Conservation (phyloP, 2,797 vertebrate species). For the Poecilia velifera region DNA sequence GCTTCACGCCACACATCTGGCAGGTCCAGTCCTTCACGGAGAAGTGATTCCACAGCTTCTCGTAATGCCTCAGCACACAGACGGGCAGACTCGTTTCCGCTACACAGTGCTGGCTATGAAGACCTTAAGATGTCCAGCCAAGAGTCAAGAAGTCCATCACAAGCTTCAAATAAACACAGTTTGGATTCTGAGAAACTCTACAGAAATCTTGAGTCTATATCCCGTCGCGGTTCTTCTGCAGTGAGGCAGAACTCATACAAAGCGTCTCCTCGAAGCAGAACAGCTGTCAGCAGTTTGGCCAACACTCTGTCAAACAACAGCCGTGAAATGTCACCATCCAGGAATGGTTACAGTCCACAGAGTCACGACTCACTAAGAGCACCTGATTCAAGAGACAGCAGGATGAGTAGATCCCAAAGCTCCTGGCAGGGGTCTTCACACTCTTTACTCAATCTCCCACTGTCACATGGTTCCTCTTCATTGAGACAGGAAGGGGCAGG, state of each 20-base stretch:
- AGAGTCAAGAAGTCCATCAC: conserved; percentile 64
- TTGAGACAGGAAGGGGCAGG: conserved; percentile 29
- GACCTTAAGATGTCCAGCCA: conserved; percentile 21
- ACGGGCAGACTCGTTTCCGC: conserved; percentile 46
- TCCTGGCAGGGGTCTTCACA: conserved; percentile 77
- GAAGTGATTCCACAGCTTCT: conserved; percentile 60
- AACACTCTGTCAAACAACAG: conserved; percentile 67
- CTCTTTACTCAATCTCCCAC: conserved; percentile 69
- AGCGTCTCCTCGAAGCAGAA: conserved; percentile 55
- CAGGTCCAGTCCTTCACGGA: conserved; percentile 74
- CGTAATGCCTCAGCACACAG: conserved; percentile 59
- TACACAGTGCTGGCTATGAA: conserved; percentile 49
- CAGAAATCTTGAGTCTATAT: conserved; percentile 81
- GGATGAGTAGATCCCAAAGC: conserved; percentile 69
- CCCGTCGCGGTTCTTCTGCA: conserved; percentile 64
- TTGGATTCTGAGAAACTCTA: conserved; percentile 83
- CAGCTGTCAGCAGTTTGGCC: conserved; percentile 50
- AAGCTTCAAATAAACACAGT: conserved; percentile 76
- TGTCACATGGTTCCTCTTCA: conserved; percentile 61
- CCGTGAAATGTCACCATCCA: conserved; percentile 69
- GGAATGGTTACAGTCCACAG: conserved; percentile 54
- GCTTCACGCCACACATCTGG: conserved; percentile 74
- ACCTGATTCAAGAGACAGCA: conserved; percentile 49
- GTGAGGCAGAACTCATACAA: conserved; percentile 54
- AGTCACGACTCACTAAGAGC: conserved; percentile 57